A percentile compares a stretch with the other conserved stretches of the same genome.
Conservation (phyloP, 2,113 vertebrate genomes). For the Vimba vimba region DNA sequence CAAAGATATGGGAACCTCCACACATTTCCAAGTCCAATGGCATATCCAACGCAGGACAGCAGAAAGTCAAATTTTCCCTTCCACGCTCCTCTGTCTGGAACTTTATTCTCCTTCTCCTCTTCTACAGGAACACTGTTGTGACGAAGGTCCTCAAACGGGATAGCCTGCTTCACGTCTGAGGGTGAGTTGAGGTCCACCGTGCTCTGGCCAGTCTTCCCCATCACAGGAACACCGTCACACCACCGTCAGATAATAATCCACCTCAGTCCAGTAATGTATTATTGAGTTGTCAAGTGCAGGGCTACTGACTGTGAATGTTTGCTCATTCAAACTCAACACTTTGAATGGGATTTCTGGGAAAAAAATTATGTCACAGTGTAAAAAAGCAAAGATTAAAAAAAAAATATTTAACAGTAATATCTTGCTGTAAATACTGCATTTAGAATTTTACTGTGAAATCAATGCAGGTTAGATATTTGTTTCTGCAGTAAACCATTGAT, state of each 20-base stretch:
- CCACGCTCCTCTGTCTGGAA: constrained; percentile 86
- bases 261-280: constrained; percentile 1
- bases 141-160: constrained; percentile 75
- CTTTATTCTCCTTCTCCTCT: constrained; percentile 62
- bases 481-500: no score
- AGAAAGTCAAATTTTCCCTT: constrained; percentile 92
- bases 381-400: neutral
- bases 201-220: constrained; percentile 83
- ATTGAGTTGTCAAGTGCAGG: neutral
- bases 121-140: constrained; percentile 35
- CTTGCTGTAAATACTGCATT: no score
- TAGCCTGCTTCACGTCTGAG: constrained; percentile 77
- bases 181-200: constrained; percentile 83
- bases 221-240: constrained; percentile 51
- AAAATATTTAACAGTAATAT: neutral
- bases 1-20: constrained; percentile 94
- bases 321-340: neutral
- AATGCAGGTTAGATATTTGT: no score
- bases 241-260: constrained; percentile 44
- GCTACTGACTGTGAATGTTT: neutral
- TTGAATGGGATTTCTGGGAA: neutral
- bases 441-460: no score
- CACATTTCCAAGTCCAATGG: constrained; percentile 89
- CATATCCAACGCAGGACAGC: constrained; percentile 88
- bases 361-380: neutral